phyloP scores from a whole-genome alignment of 2,113 vertebrate genomes.

The Aegotheles bennettii region DNA sequence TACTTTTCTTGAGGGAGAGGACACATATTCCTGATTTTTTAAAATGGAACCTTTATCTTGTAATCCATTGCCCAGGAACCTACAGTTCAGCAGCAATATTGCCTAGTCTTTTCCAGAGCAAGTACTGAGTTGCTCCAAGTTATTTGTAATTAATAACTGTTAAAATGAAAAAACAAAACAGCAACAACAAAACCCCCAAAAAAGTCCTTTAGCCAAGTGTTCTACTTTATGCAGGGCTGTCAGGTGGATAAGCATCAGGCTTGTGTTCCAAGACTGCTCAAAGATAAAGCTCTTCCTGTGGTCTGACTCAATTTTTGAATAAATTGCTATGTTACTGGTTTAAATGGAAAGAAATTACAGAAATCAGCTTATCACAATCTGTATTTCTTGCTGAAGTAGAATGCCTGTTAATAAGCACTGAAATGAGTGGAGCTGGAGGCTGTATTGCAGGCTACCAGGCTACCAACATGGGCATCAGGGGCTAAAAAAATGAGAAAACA shows the following conservation, averaged over 20 bases:
- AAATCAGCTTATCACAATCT: neutral
- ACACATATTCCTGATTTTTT: neutral
- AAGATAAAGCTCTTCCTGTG: neutral
- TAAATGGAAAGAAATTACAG: neutral
- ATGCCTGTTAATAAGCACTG: neutral
- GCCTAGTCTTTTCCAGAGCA: neutral
- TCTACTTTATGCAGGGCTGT: neutral
- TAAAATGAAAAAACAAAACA: neutral
- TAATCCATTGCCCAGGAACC: neutral
- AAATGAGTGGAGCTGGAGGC: neutral
- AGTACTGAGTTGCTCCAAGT: neutral
- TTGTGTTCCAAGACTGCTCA: slow-evolving; percentile 20
- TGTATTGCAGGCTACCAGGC: neutral
- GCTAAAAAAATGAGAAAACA: neutral
- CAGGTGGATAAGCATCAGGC: neutral
- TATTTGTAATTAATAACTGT: neutral
- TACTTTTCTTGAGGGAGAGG: neutral
- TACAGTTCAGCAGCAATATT: neutral
- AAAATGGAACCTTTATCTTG: neutral
- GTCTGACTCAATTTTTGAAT: neutral
- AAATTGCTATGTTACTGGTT: neutral
- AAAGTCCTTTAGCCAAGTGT: neutral
- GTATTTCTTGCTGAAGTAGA: neutral
- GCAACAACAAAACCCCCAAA: neutral
- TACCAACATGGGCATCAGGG: neutral